A percentile compares a stretch with the other conserved stretches of the same genome.
Evolutionary conservation across 2,888 invertebrate genomes (phyloP).

Genomic region (Drosophila tripunctata): DNA sequence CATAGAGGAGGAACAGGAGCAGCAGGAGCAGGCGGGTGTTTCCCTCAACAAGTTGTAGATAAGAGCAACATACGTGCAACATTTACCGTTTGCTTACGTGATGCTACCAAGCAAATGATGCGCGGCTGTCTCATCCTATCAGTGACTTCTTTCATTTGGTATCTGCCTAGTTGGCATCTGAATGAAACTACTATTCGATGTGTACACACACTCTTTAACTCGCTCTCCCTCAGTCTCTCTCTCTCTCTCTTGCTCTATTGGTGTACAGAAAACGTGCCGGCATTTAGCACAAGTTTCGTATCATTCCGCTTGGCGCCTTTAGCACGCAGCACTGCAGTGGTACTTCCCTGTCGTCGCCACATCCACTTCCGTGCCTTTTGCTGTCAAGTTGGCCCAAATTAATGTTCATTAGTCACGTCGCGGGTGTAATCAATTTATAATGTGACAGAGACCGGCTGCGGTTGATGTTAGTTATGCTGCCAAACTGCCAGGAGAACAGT

Average conservation of each 20-base stretch:
- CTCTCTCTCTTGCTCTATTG: not conserved
- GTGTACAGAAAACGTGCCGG: constrained; percentile 40
- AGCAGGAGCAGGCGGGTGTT: not conserved
- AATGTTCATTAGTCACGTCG: constrained; percentile 73
- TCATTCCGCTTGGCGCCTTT: constrained; percentile 26
- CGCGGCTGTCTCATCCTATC: constrained; percentile 15
- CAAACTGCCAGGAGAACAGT: constrained; percentile 30
- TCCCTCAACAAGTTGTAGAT: constrained; percentile 30
- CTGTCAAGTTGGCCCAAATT: constrained; percentile 68
- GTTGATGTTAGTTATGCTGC: constrained; percentile 57
- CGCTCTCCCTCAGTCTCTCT: not conserved
- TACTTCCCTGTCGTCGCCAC: not conserved
- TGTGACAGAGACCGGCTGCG: constrained; percentile 60
- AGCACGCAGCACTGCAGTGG: constrained; percentile 4
- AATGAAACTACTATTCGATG: constrained; percentile 26
- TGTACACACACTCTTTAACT: not conserved
- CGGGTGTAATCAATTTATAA: constrained; percentile 70
- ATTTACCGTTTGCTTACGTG: constrained; percentile 65
- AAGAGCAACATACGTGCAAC: constrained; percentile 58
- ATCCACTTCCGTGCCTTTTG: constrained; percentile 19
- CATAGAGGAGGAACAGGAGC: not conserved
- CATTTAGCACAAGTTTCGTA: constrained; percentile 58
- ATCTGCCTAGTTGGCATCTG: constrained; percentile 55
- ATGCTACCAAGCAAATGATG: constrained; percentile 43
- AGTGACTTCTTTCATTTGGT: not conserved